phyloP scores from a whole-genome alignment of 2,888 invertebrate genomes.

The Netelia melanura region DNA sequence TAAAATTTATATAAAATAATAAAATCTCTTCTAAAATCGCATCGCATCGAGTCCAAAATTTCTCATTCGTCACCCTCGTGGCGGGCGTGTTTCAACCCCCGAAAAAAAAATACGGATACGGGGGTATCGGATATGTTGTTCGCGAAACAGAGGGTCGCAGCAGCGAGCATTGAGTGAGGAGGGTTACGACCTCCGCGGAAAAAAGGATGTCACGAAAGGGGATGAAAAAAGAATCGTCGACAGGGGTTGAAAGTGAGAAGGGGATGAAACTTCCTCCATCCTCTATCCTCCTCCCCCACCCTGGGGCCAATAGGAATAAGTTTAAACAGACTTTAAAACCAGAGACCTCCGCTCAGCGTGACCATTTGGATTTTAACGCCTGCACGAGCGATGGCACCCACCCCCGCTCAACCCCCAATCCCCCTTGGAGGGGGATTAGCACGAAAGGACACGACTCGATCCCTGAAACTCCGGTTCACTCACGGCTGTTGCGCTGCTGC shows the following conservation, averaged over 20 bases:
- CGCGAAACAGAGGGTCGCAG: too few relatives aligned
- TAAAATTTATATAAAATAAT: too few relatives aligned
- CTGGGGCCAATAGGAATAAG: conserved; percentile 23
- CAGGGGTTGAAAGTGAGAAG: conserved; percentile 27
- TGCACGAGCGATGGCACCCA: conserved; percentile 48
- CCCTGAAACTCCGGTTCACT: conserved; percentile 61
- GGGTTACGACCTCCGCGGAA: background rate
- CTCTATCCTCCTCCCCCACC: conserved; percentile 3
- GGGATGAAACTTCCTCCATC: conserved; percentile 42
- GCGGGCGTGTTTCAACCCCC: too few relatives aligned
- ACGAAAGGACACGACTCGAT: conserved; percentile 47
- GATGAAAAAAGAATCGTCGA: background rate
- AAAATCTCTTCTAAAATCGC: too few relatives aligned
- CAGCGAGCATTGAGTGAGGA: too few relatives aligned
- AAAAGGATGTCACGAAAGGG: conserved; percentile 16
- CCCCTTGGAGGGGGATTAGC: conserved; percentile 17
- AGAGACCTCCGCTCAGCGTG: conserved; percentile 78
- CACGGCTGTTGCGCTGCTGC: conserved; percentile 54
- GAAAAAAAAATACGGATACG: too few relatives aligned
- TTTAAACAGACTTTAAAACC: conserved; percentile 79
- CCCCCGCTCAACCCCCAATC: too few relatives aligned
- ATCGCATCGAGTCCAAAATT: too few relatives aligned
- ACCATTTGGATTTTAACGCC: conserved; percentile 83
- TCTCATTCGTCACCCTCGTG: too few relatives aligned
- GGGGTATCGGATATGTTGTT: too few relatives aligned